These are phyloP conservation scores for Epistrophella euchroma DNA, from an alignment of 2,888 invertebrate genomes.

Conservation along the genomic window DNA sequence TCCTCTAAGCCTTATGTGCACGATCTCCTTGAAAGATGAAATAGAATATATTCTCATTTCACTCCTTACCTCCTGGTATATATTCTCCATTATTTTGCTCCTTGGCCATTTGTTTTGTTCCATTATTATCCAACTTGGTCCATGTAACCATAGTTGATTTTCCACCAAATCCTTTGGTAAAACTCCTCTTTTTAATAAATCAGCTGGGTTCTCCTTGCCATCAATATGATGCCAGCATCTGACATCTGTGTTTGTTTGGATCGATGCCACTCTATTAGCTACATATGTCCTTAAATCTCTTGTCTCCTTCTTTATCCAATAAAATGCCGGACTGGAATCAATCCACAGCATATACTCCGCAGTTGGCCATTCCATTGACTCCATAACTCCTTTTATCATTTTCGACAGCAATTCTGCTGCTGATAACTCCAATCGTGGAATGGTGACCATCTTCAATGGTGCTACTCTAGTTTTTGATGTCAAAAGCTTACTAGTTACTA, in stretches of 20 bases:
- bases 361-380: background rate
- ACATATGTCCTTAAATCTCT: slow-evolving; percentile 4
- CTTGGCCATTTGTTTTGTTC: background rate
- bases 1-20: background rate
- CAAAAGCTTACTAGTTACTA: background rate
- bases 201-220: slow-evolving; percentile 15
- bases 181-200: background rate
- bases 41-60: background rate
- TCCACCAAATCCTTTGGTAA: background rate
- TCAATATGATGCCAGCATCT: background rate
- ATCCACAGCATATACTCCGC: background rate
- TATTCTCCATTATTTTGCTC: background rate
- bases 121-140: background rate
- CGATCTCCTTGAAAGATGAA: background rate
- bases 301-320: background rate
- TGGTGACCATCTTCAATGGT: background rate
- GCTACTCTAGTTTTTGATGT: background rate
- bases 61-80: background rate
- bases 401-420: background rate
- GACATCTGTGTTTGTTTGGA: background rate
- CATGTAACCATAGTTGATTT: background rate
- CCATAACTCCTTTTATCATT: background rate
- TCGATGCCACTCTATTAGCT: background rate
- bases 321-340: background rate
- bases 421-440: background rate